A percentile compares a stretch with the other conserved stretches of the same genome.
These are phyloP conservation scores for Chrysotoxum bicinctum DNA, from an alignment of 2,888 invertebrate genomes.

Conservation along the genomic window DNA sequence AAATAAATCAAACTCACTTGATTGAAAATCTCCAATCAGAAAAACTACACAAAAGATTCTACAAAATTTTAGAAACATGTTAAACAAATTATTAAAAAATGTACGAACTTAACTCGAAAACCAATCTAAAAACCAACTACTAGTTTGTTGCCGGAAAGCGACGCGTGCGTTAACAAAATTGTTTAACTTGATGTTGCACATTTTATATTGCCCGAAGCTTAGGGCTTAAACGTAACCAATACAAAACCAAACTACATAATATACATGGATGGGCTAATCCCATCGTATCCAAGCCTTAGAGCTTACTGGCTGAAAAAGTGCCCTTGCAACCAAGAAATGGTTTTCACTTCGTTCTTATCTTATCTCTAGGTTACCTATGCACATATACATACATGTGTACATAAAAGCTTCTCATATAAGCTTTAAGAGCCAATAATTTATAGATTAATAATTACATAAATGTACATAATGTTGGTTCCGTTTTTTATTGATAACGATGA, in stretches of 20 bases:
- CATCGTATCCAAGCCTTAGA: neutral
- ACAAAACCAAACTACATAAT: neutral
- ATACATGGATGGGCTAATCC: neutral
- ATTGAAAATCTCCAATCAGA: slow-evolving; percentile 79
- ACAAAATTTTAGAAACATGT: slow-evolving; percentile 74
- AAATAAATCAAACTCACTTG: slow-evolving; percentile 76
- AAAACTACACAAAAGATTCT: slow-evolving; percentile 78
- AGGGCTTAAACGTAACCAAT: neutral
- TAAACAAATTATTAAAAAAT: neutral
- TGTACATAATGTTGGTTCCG: too few species aligned
- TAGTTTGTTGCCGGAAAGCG: neutral
- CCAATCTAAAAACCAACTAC: neutral
- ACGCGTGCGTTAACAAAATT: neutral
- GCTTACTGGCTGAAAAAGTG: neutral
- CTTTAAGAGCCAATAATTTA: neutral
- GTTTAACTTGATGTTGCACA: neutral
- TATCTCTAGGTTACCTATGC: too few species aligned
- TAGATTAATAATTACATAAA: neutral
- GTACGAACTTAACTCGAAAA: neutral
- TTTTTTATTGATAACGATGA: neutral
- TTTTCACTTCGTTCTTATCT: neutral
- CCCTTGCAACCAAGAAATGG: neutral
- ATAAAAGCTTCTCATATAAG: neutral
- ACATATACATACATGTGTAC: too few species aligned
- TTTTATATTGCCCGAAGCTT: neutral